Percentiles rank a stretch among this genome's conserved stretches.
Evolutionary conservation across 1,140 invertebrate genomes (phyloP).

Genomic region (Microplitis mediator): DNA sequence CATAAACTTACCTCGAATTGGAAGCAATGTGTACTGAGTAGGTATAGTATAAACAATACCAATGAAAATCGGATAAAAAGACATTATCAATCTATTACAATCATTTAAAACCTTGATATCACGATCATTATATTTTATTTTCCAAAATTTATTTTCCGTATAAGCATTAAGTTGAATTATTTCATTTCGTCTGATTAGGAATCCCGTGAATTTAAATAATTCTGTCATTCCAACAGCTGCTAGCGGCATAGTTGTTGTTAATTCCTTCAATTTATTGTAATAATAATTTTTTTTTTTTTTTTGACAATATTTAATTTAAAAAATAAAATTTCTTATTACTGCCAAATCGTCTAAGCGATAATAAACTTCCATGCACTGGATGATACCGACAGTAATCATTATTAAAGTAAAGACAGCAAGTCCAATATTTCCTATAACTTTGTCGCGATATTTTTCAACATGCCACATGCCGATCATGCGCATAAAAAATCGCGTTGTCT

Average conservation of each 20-base stretch:
- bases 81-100: slow-evolving; percentile 9
- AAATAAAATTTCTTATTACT: background rate
- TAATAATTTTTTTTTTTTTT: background rate
- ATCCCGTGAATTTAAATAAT: slow-evolving; percentile 37
- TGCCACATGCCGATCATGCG: background rate
- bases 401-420: background rate
- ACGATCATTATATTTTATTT: slow-evolving; percentile 17
- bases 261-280: background rate
- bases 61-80: background rate
- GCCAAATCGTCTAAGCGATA: background rate
- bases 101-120: slow-evolving; percentile 15
- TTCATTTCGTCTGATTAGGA: slow-evolving; percentile 26
- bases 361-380: background rate
- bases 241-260: slow-evolving; percentile 6
- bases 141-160: slow-evolving; percentile 38
- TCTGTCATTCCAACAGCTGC: slow-evolving; percentile 31
- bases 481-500: background rate
- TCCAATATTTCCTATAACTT: background rate
- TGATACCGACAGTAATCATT: background rate
- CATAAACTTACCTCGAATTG: background rate
- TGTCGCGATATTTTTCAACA: background rate
- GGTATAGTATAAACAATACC: background rate
- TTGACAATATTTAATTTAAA: background rate
- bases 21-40: background rate
- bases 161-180: slow-evolving; percentile 31